Evolutionary conservation across 1,140 invertebrate genomes (phyloP).

Genomic region (Medauroidea extradentata): DNA sequence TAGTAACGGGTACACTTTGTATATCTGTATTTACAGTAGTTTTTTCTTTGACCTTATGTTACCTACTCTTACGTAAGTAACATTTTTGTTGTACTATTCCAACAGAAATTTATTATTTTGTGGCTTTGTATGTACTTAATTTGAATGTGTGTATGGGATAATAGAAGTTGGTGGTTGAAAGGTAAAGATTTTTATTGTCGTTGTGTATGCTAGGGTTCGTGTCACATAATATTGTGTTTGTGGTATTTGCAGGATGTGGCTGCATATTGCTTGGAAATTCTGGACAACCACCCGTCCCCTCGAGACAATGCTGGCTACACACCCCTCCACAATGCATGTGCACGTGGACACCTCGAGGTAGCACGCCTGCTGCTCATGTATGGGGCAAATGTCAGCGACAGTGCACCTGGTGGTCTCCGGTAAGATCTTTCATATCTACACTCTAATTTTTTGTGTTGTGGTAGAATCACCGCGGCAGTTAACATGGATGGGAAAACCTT

Average conservation of each 20-base stretch:
- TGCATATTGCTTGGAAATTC: constrained; percentile 81
- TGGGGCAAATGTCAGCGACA: constrained; percentile 84
- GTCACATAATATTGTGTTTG: not conserved
- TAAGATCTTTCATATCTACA: no score
- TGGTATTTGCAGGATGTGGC: constrained; percentile 69
- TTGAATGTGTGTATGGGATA: not conserved
- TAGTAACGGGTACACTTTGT: no score
- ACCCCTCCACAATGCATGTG: constrained; percentile 86
- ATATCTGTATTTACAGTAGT: no score
- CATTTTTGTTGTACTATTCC: no score
- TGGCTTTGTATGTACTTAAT: not conserved
- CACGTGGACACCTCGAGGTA: constrained; percentile 79
- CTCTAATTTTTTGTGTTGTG: no score
- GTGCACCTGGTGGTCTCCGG: constrained; percentile 86
- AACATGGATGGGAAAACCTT: no score
- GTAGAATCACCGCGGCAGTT: no score
- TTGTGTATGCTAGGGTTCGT: not conserved
- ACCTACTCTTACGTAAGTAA: no score
- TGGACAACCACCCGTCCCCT: constrained; percentile 73
- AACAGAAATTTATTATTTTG: no score
- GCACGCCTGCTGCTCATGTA: constrained; percentile 78
- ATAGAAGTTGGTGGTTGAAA: not conserved
- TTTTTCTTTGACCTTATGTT: no score
- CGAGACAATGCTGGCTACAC: constrained; percentile 94
- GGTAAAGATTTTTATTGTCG: not conserved